Evolutionary conservation across 2,113 vertebrate genomes (phyloP), one percentile per base, ranked within the genome.

Genomic region (Eclectus roratus): DNA sequence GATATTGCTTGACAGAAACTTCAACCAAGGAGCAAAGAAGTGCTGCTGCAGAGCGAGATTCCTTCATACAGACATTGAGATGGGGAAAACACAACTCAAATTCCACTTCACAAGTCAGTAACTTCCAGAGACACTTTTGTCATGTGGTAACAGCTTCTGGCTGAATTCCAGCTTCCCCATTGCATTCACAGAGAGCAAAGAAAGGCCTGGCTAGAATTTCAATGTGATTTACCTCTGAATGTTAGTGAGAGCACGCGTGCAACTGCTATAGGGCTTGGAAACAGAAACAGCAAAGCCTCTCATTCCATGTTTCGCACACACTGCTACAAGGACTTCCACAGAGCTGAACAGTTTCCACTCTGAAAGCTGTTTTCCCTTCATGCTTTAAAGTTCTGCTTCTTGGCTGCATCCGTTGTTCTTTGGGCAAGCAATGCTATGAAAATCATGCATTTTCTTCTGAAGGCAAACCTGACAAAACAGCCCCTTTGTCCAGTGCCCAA

Each of bases 41-140:
- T 73, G 17, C 27, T 39, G 27, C 58, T 43, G 31, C 24, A 9
- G 2, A 28, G 52, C 0, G 1, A 66, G n/a, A 68, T 28, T 35
- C 60, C 37, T 63, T 33, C 27, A 6, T 4, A 3, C 1, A 10
- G 2, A 47, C 20, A 33, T 1, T 33, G 1, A 56, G 56, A 39
- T 6, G 43, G 72, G 37, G 25, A 76, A 71, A 80, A 44, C 4
- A 56, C 43, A 28, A 43, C 19, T 41, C 13, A 21, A 49, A 65
- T 46, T 52, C 41, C 1, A 1, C 69, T 74, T 53, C 29, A 37
- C 35, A 35, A 29, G 41, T 27, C 28, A 14, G 44, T 58, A 39
- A 31, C 60, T 77, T 72, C 60, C 49, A 49, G 35, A 72, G 56
- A 61, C 6, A 1, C 56, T 58, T 56, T 2, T 43, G 58, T 37